Evolutionary conservation across 2,888 invertebrate genomes (phyloP), one percentile per base, ranked within the genome.

Genomic region (Malthinus flaveolus): DNA sequence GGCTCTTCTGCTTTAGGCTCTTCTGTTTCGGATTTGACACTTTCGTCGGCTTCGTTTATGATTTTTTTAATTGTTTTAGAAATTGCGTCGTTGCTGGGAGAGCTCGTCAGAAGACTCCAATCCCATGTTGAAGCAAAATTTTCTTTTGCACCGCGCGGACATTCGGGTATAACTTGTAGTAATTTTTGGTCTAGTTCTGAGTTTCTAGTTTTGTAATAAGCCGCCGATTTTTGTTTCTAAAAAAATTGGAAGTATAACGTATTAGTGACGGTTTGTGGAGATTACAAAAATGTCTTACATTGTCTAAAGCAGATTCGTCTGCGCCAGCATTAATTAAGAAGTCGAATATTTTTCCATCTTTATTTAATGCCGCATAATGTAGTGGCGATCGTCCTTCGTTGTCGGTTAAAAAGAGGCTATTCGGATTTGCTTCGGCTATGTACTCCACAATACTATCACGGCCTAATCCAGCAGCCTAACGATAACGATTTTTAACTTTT

Each of bases 301-400:
- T 89, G 77, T 97, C 96, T 36, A 89, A 80, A 53, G 87, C 84
- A 64, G 88, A 88, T 78, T 93, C 91, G 71, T 94, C 93, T 12
- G 94, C 93, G 32, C 95, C 95, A 15, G 89, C 84, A 65, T 87
- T 87, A 32, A 91, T 84, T 8, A 97, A 83, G 52, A 90, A 85
- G 70, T 90, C 86, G 73, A 88, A 95, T 71, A 90, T 88, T 65
- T 87, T 84, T 63, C 87, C 87, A 51, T 93, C 93, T 74, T 90
- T 89, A 15, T 88, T 81, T 9, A 89, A 84, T 1, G 93, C 92
- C 0, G 95, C 91, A 78, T 93, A 96, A 79, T 96, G 95, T 46
- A 96, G 79, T 0, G 96, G 89, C 0, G 93, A 93, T 65, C 93
- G 84, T 13, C 94, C 94, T 60, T 94, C 91, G 71, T 87, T 87